These are phyloP conservation scores for Diplodus sargus DNA, from an alignment of 2,797 vertebrate species.

Conservation along the genomic window DNA sequence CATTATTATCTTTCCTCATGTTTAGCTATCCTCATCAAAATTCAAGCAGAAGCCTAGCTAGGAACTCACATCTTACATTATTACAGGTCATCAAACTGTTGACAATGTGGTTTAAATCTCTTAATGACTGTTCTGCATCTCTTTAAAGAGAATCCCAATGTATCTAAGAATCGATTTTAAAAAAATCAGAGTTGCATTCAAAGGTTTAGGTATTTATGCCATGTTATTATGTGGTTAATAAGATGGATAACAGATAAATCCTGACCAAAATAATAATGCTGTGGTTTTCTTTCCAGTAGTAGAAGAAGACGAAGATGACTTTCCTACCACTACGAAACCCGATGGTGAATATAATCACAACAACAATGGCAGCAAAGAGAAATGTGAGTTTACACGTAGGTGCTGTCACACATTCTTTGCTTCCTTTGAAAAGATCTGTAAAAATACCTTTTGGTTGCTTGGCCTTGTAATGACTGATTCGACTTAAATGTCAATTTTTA, in stretches of 20 bases:
- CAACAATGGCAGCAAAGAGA: conserved; percentile 95
- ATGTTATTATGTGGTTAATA: neutral
- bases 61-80: no score
- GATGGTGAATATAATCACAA: conserved; percentile 92
- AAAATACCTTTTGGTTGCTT: neutral
- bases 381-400: conserved; percentile 85
- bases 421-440: conserved; percentile 14
- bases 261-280: neutral
- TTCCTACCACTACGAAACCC: conserved; percentile 86
- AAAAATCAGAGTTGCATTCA: no score
- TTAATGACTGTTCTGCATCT: no score
- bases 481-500: conserved; percentile 2
- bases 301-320: conserved; percentile 96
- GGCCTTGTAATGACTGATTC: neutral
- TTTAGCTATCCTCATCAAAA: no score
- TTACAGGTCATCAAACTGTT: no score
- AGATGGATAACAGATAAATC: neutral
- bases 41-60: no score
- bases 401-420: neutral
- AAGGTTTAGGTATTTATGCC: neutral
- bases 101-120: no score
- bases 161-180: no score
- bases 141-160: no score
- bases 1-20: no score
- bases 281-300: conserved; percentile 80